These are phyloP conservation scores for Beroe forskalii DNA, from an alignment of 37 sponge, comb jelly and placozoan species.

Conservation along the genomic window DNA sequence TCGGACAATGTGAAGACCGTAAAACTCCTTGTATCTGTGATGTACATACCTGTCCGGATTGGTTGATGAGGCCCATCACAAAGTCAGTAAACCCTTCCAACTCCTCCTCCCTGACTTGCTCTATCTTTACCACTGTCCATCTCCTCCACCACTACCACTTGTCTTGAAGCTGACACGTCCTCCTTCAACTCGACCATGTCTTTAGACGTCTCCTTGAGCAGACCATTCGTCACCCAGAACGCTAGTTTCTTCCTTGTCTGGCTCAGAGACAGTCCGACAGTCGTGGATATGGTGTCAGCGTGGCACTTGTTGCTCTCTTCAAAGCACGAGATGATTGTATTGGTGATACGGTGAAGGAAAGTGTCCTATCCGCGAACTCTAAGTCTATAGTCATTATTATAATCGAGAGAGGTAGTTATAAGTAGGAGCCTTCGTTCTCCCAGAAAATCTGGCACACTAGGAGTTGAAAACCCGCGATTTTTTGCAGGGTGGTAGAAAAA, in stretches of 20 bases:
- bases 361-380: slow-evolving; percentile 69
- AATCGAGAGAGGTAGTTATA: no score
- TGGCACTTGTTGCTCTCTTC: slow-evolving; percentile 68
- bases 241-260: slow-evolving; percentile 73
- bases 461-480: no score
- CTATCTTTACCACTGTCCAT: slow-evolving; percentile 65
- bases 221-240: slow-evolving; percentile 84
- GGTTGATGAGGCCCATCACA: slow-evolving; percentile 59
- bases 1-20: no score
- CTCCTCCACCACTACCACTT: slow-evolving; percentile 26
- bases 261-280: slow-evolving; percentile 67
- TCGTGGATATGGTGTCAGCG: slow-evolving; percentile 32
- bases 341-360: slow-evolving; percentile 80
- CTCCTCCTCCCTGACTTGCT: slow-evolving; percentile 51
- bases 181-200: slow-evolving; percentile 76
- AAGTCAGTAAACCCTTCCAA: slow-evolving; percentile 62
- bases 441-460: no score
- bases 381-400: no score
- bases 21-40: no score
- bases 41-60: slow-evolving; percentile 51
- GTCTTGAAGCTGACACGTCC: neutral
- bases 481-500: no score
- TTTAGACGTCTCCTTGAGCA: slow-evolving; percentile 71
- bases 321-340: slow-evolving; percentile 76
- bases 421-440: no score